Base-by-base conservation (phyloP, 2,888 invertebrate species). In the Congeria kusceri region DNA sequence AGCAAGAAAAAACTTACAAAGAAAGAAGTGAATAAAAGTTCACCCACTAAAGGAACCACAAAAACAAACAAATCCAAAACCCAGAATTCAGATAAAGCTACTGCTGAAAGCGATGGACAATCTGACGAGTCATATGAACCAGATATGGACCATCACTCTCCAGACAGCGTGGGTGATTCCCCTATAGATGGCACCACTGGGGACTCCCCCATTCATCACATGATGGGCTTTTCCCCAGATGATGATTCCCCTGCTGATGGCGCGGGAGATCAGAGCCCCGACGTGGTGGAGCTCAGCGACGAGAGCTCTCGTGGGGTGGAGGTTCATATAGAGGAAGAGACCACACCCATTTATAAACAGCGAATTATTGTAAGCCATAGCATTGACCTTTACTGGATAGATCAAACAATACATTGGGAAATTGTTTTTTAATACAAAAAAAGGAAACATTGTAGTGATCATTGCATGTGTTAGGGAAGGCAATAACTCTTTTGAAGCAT, bases 231-330 rank as follows among this genome's bases (percentile, higher is more conserved):
- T 53, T 25, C 53, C 53, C 20, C 25, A 53, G 53, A 53, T 25
- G 53, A 53, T n/a, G 53, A 53, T 5, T 2, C 2, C 13, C 4
- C 39, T 39, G 39, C 13, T 11, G 15, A 39, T 39, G 9, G 13
- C 11, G 5, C 39, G 11, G 13, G 13, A 1, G 39, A 13, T 39
- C 9, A 18, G 5, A 53, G 53, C 53, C 5, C 9, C 13, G 20
- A 20, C 11, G 23, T 5, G 9, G 53, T 15, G 18, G 53, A 53
- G 11, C 66, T 77, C 28, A 75, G 75, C 53, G 79, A 83, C 46
- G 79, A 79, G 0, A 83, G 74, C 53, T 83, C 83, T 2, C 70
- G 77, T 62, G 83, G 79, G 57, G 83, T 80, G 13, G 79, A 83
- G 39, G 64, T 80, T 28, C 73, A 83, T 57, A 79, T 83, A 62